Percentiles rank a stretch among this genome's conserved stretches.
Conservation (phyloP, 2,113 vertebrate species). For the Dryoscopus gambensis region DNA sequence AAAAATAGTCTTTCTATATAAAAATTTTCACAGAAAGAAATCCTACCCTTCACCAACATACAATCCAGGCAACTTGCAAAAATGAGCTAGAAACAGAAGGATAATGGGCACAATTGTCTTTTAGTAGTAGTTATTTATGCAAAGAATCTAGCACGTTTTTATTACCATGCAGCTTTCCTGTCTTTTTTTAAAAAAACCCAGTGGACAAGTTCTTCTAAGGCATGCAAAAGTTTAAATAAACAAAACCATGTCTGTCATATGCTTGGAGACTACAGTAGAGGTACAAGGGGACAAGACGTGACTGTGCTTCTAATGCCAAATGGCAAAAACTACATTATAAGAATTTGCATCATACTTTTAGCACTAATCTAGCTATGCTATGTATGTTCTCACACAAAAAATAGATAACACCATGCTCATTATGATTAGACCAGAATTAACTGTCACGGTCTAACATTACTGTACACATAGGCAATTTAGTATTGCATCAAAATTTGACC, state of each 20-base stretch:
- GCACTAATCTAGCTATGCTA: neutral
- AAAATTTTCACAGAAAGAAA: neutral
- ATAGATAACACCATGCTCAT: neutral
- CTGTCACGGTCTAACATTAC: neutral
- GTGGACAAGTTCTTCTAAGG: neutral
- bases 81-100: neutral
- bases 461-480: neutral
- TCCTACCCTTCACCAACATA: neutral
- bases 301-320: neutral
- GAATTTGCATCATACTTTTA: neutral
- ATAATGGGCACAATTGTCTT: neutral
- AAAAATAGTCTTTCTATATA: neutral
- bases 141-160: neutral
- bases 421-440: neutral
- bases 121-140: neutral
- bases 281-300: neutral
- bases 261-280: neutral
- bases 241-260: neutral
- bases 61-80: neutral
- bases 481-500: neutral
- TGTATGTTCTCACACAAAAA: neutral
- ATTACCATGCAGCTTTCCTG: neutral
- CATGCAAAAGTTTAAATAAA: neutral
- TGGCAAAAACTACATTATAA: neutral
- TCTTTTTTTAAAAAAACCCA: neutral